Evolutionary conservation across 1,140 invertebrate genomes (phyloP).

Genomic region (Helicoverpa zea): DNA sequence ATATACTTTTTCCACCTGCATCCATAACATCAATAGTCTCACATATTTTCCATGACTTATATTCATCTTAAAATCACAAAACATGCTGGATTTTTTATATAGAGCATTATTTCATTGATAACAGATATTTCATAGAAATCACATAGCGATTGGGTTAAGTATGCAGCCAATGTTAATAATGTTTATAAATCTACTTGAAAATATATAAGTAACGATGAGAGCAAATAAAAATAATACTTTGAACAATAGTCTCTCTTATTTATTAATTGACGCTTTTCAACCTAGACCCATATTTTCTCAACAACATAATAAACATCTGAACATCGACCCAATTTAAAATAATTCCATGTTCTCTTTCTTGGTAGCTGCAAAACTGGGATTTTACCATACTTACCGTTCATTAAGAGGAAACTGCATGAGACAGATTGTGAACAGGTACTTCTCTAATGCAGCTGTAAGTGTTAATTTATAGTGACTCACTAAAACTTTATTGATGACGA

Average conservation of each 20-base stretch:
- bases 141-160: no score
- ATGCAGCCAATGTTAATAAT: no score
- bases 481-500: neutral
- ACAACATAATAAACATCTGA: neutral
- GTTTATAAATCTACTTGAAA: no score
- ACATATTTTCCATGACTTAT: no score
- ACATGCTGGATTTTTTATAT: no score
- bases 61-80: no score
- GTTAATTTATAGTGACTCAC: slow-evolving; percentile 17
- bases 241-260: neutral
- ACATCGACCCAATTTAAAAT: neutral
- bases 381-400: slow-evolving; percentile 8
- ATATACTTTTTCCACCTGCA: no score
- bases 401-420: slow-evolving; percentile 4
- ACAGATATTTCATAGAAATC: no score
- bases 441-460: slow-evolving; percentile 3
- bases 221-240: neutral
- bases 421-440: slow-evolving; percentile 16
- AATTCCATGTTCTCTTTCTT: slow-evolving; percentile 2
- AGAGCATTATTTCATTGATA: no score
- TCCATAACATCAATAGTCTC: no score
- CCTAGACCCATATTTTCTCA: neutral
- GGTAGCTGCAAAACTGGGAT: slow-evolving; percentile 2
- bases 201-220: no score
- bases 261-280: neutral